A percentile compares a stretch with the other conserved stretches of the same genome.
These are phyloP conservation scores for Nomada hirtipes DNA, from an alignment of 2,888 invertebrate genomes.

Conservation along the genomic window DNA sequence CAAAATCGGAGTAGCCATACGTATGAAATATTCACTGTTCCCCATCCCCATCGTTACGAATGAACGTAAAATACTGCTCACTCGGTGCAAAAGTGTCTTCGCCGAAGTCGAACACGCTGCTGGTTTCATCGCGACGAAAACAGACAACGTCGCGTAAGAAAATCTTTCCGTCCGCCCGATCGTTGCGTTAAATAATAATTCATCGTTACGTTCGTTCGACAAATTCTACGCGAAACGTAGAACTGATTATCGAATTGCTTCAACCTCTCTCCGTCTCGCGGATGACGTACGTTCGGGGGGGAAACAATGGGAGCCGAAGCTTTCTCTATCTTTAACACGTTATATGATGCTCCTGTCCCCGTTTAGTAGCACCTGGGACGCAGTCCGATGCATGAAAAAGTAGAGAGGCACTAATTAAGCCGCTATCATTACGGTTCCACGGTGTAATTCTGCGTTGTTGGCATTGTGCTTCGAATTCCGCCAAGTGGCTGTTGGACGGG, in stretches of 20 bases:
- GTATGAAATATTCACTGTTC: conserved; percentile 39
- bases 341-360: conserved; percentile 50
- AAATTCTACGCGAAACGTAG: not conserved
- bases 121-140: conserved; percentile 21
- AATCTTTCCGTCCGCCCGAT: conserved; percentile 12
- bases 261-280: not conserved
- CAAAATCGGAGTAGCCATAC: conserved; percentile 48
- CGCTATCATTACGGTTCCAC: conserved; percentile 73
- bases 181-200: conserved; percentile 24
- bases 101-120: conserved; percentile 10
- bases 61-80: conserved; percentile 31
- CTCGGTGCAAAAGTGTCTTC: conserved; percentile 35
- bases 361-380: conserved; percentile 63
- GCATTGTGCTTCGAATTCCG: conserved; percentile 77
- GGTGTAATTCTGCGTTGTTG: conserved; percentile 76
- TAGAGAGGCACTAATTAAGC: conserved; percentile 74
- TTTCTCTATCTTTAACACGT: conserved; percentile 25
- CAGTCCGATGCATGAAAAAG: conserved; percentile 60
- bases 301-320: conserved; percentile 16
- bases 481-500: conserved; percentile 79
- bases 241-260: not conserved
- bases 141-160: conserved; percentile 10
- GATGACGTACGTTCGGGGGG: not conserved
- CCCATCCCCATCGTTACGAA: conserved; percentile 13
- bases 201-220: not conserved